Base-by-base conservation (phyloP, 1,140 invertebrate genomes). In the Trichonephila clavata region DNA sequence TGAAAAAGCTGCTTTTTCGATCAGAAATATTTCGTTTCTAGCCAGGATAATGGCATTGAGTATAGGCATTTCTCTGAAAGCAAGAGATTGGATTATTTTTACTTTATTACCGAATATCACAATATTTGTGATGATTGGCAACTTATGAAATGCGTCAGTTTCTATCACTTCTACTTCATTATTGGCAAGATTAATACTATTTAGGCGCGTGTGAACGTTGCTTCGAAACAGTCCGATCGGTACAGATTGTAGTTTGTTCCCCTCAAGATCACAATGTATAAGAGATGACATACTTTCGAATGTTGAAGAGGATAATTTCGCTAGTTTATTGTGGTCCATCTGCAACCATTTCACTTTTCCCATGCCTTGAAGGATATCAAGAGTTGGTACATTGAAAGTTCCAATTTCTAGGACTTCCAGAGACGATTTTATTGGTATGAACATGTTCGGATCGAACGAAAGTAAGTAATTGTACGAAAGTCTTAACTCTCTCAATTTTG, bases 401-500 rank as follows among this genome's bases (percentile, higher is more conserved):
- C 77, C 97, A 97, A 65, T 96, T 95, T 98, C 98, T 27, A 99
- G 96, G 90, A 97, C 98, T 95, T 98, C 97, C 13, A 99, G 96
- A n/a, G 96, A 97, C 8, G 97, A 21, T 27, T 32, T 81, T 16
- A 94, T 32, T 96, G 60, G 97, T 97, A 61, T 98, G 95, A 98
- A 98, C 13, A 98, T 97, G 92, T 97, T 96, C 16, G 97, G 96
- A 95, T 98, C 97, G 59, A 98, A 96, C 93, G 98, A 97, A 92
- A 97, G 97, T 61, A 99, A 96, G 94, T 98, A 97, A 95, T 99
- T 99, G 95, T 98, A 99, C 93, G 98, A 98, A 68, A 99, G 96
- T 95, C 98, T 98, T 57, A 99, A 97, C 95, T 99, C 98, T 95
- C 97, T 97, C 86, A 99, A 96, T 94, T 97, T 97, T 77, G 96